Evolutionary conservation across 2,888 invertebrate species (phyloP), one percentile per base, ranked within the genome.

Genomic region (Rhingia rostrata): DNA sequence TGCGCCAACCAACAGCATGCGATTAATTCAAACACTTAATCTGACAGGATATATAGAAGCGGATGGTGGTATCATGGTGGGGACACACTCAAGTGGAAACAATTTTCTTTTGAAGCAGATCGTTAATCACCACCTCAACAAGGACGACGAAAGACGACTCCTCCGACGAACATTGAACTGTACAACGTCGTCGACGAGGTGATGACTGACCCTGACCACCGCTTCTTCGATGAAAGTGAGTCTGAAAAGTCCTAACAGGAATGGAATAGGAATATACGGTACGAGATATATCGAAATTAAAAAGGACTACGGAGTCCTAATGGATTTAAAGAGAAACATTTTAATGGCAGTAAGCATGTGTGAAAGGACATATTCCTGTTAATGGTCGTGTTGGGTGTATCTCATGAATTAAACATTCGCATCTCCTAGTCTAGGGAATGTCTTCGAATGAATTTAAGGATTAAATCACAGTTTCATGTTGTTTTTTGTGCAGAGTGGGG

Each of bases 341-440:
- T 45, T 64, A 79, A 79, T 84, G 64, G 80, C 58, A 35, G 60
- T 73, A 70, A 75, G 66, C 66, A 79, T 80, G 80, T 80, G 83
- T 70, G 84, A 80, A 78, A 78, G 73, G 83, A 80, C 84, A 80
- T 60, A 70, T 70, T 67, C 51, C 43, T 66, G 69, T 79, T 79
- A 79, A 84, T 84, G 80, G 79, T 41, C 67, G 51, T 60, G 47
- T 30, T 54, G 45, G 54, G 41, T 43, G 35, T 35, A 39, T 61
- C 70, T 70, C 58, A 70, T 80, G 84, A 84, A 84, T 84, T 84
- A 84, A 84, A 84, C 69, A 84, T 84, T 83, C 43, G 67, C 67
- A 22, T 22, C 49, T 47, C 35, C 60, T 2, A 33, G 45, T 56
- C 7, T 33, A 43, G 14, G 54, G 37, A 3, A 45, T 39, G 45